Conservation (phyloP, 2,888 invertebrate genomes). For the Adelphocoris suturalis region DNA sequence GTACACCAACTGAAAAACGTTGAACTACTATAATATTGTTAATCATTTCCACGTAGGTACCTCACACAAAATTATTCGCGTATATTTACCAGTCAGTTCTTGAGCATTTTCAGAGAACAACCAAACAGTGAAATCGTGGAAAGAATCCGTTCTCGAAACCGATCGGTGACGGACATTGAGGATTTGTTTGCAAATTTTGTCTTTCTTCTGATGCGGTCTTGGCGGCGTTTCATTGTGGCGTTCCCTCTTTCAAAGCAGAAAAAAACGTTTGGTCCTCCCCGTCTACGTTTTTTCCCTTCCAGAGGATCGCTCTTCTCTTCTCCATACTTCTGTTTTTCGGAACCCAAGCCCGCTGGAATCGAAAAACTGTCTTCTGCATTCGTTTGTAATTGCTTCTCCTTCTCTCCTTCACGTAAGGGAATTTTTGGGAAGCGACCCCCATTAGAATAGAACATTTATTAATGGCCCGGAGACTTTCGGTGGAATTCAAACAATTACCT, state of each 20-base stretch:
- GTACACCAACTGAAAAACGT: too few species aligned
- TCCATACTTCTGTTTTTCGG: not conserved
- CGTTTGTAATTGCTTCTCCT: constrained; percentile 26
- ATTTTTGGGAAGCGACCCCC: constrained; percentile 6
- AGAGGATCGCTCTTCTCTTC: not conserved
- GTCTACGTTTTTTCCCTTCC: not conserved
- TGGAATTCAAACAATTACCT: constrained; percentile 17
- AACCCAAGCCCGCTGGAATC: not conserved
- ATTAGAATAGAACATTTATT: constrained; percentile 42
- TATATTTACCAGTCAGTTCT: too few species aligned
- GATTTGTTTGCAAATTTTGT: constrained; percentile 31
- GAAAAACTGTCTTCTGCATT: constrained; percentile 9
- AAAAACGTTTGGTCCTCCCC: not conserved
- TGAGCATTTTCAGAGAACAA: too few species aligned
- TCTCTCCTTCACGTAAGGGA: not conserved
- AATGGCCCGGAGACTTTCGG: not conserved
- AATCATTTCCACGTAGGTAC: too few species aligned
- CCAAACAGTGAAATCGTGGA: not conserved
- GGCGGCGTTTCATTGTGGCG: constrained; percentile 17
- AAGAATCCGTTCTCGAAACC: not conserved
- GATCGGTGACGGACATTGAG: constrained; percentile 31
- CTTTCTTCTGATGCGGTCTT: constrained; percentile 34
- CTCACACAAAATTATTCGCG: too few species aligned
- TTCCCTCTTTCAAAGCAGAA: not conserved
- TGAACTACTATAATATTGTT: too few species aligned